Conservation (phyloP, 2,113 vertebrate species). For the Craseonycteris thonglongyai region DNA sequence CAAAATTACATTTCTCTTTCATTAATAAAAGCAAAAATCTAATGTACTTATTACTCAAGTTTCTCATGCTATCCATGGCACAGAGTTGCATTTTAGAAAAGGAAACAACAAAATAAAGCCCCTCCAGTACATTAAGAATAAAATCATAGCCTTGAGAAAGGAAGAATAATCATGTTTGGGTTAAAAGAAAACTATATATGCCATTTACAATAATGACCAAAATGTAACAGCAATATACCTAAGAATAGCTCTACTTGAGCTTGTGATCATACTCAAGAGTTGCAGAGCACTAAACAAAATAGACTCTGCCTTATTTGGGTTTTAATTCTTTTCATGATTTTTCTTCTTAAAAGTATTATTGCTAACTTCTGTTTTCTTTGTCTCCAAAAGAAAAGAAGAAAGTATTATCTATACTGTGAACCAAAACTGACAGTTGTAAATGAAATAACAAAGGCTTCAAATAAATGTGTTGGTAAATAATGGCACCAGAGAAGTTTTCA, state of each 20-base stretch:
- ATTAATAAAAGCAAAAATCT: not conserved
- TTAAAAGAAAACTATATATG: not conserved
- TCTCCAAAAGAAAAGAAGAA: not conserved
- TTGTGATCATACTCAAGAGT: not conserved
- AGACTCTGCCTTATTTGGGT: not conserved
- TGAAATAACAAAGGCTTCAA: not conserved
- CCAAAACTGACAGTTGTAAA: not conserved
- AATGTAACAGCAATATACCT: not conserved
- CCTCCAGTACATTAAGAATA: not conserved
- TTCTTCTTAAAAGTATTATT: not conserved
- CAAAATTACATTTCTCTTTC: not conserved
- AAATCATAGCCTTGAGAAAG: not conserved
- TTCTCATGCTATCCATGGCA: not conserved
- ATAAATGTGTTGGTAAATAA: not conserved
- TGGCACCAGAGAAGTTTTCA: not conserved
- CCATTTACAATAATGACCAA: not conserved
- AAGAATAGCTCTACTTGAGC: not conserved
- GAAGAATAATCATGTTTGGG: not conserved
- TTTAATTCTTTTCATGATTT: not conserved
- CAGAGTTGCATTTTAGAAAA: not conserved
- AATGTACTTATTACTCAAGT: not conserved
- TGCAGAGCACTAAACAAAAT: not conserved
- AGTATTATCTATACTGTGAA: not conserved
- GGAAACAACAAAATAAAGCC: not conserved
- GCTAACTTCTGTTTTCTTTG: not conserved